Conservation (phyloP, 2,113 vertebrate species). For the Nibea albiflora region DNA sequence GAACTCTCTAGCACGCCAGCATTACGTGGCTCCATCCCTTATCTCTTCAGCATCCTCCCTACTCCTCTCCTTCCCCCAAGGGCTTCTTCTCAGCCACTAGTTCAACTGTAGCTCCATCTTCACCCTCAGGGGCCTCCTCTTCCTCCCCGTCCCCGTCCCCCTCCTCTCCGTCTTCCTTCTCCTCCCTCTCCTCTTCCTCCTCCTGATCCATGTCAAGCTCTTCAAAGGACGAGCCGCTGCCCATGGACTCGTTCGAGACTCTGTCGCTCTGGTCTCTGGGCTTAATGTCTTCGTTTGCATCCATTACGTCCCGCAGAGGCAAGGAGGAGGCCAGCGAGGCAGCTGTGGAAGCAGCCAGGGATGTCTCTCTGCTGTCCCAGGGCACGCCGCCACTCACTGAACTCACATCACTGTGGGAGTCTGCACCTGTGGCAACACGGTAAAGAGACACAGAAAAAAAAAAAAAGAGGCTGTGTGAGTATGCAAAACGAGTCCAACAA, state of each 20-base stretch:
- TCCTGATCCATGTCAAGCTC: constrained; percentile 92
- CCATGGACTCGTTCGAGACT: constrained; percentile 90
- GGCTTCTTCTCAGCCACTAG: constrained; percentile 51
- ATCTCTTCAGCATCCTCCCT: constrained; percentile 49
- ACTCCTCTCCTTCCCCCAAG: constrained; percentile 65
- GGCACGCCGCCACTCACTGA: constrained; percentile 87
- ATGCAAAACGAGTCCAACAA: neutral
- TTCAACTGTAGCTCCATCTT: constrained; percentile 45
- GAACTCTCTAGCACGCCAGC: constrained; percentile 46
- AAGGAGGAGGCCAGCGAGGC: constrained; percentile 84
- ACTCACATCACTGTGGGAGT: constrained; percentile 84
- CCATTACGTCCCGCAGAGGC: constrained; percentile 84
- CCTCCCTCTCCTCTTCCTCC: constrained; percentile 44
- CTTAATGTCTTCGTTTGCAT: constrained; percentile 74
- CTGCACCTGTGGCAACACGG: constrained; percentile 73
- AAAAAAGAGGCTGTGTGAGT: neutral
- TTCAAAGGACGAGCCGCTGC: constrained; percentile 96
- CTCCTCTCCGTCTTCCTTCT: constrained; percentile 37
- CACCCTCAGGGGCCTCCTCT: constrained; percentile 32
- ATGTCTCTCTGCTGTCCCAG: constrained; percentile 90
- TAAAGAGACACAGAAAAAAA: neutral
- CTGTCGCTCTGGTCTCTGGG: constrained; percentile 78
- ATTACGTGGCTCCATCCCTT: constrained; percentile 45
- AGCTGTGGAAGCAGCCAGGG: constrained; percentile 84
- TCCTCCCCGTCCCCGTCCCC: constrained; percentile 26